Conservation (phyloP, 2,888 invertebrate species). For the Andrena bicolor region DNA sequence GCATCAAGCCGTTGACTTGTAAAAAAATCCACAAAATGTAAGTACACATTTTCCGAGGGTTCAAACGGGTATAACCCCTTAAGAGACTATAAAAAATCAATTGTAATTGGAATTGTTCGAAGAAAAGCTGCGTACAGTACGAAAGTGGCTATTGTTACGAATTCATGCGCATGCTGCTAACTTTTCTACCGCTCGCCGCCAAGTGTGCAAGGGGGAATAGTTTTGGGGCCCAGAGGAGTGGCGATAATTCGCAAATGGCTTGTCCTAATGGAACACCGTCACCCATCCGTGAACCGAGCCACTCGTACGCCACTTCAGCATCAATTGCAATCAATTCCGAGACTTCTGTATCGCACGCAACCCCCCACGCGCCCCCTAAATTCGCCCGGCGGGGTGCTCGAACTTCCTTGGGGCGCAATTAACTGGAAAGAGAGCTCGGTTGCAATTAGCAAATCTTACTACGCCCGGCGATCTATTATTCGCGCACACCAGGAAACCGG, state of each 20-base stretch:
- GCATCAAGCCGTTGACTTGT: too few species aligned
- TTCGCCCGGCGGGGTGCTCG: not conserved
- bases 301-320: constrained; percentile 51
- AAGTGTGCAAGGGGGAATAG: constrained; percentile 65
- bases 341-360: constrained; percentile 18
- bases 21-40: too few species aligned
- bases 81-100: too few species aligned
- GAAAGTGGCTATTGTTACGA: too few species aligned
- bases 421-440: constrained; percentile 5
- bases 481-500: constrained; percentile 15
- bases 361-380: not conserved
- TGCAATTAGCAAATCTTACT: constrained; percentile 38
- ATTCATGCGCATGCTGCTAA: too few species aligned
- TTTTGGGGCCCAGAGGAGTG: constrained; percentile 62
- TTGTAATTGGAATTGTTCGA: too few species aligned
- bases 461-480: constrained; percentile 21
- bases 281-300: constrained; percentile 33
- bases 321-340: constrained; percentile 39
- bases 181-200: constrained; percentile 18
- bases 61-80: too few species aligned
- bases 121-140: too few species aligned
- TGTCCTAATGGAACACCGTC: constrained; percentile 59
- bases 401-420: constrained; percentile 20
- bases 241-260: constrained; percentile 70
- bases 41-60: too few species aligned